Conservation (phyloP, 2,797 vertebrate species). For the Chanos chanos region DNA sequence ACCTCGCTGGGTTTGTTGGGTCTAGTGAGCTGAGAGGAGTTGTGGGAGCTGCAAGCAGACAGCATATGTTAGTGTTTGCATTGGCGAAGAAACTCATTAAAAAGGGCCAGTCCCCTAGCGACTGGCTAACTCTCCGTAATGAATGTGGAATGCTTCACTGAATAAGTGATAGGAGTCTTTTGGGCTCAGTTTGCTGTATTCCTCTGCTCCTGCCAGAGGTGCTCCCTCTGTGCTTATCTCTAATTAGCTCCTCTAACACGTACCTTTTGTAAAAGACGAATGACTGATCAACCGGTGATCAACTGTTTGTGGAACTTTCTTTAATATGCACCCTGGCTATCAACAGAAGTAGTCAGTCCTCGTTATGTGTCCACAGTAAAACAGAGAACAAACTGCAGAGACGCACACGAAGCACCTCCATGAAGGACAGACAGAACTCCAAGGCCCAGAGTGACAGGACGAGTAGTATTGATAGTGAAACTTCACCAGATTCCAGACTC, state of each 20-base stretch:
- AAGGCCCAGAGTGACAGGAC: slow-evolving; percentile 59
- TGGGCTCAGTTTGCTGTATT: background rate
- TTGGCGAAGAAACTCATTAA: slow-evolving; percentile 23
- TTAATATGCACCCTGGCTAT: no score
- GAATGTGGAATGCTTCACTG: slow-evolving; percentile 2
- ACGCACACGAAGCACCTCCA: slow-evolving; percentile 53
- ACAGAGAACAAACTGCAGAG: slow-evolving; percentile 51
- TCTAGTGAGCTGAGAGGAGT: no score
- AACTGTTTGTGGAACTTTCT: no score
- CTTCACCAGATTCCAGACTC: slow-evolving; percentile 54
- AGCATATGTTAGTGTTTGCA: slow-evolving; percentile 15
- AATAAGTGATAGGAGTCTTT: background rate
- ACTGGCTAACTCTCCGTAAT: background rate
- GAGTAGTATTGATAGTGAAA: slow-evolving; percentile 66
- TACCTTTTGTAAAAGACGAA: no score
- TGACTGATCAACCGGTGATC: no score
- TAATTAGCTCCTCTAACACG: no score
- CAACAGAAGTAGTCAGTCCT: background rate
- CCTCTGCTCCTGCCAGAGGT: background rate
- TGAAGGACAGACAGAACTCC: slow-evolving; percentile 66
- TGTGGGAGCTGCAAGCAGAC: background rate
- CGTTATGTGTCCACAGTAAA: slow-evolving; percentile 45
- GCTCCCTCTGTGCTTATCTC: no score
- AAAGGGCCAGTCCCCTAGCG: background rate
- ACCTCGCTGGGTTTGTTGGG: no score